Evolutionary conservation across 2,113 vertebrate genomes (phyloP).

Genomic region (Misgurnus anguillicaudatus): DNA sequence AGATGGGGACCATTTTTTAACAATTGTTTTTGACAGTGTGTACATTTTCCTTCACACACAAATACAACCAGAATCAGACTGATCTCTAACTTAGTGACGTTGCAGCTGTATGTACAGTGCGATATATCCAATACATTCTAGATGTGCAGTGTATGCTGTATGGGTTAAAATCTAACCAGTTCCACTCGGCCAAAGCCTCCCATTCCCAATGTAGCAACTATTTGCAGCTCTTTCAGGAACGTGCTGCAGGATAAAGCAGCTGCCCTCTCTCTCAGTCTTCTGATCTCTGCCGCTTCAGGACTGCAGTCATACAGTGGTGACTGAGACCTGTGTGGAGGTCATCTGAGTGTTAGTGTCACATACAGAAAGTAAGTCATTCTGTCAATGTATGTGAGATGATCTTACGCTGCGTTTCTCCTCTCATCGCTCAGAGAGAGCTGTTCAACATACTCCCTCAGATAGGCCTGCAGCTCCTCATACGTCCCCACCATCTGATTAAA

Average conservation of each 20-base stretch:
- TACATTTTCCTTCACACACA: too few species aligned
- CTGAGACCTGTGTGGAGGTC: conserved; percentile 58
- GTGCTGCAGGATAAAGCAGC: conserved; percentile 73
- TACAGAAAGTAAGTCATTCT: background rate
- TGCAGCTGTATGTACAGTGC: too few species aligned
- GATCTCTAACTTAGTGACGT: too few species aligned
- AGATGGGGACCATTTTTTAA: too few species aligned
- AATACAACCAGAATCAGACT: too few species aligned
- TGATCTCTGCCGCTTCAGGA: conserved; percentile 62
- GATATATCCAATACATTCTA: background rate
- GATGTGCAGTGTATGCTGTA: background rate
- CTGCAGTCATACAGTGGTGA: conserved; percentile 60
- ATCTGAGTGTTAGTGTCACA: background rate
- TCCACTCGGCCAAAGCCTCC: conserved; percentile 95
- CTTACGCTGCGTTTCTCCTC: conserved; percentile 81
- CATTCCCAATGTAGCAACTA: conserved; percentile 88
- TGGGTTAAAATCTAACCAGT: conserved; percentile 79
- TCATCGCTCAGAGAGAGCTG: conserved; percentile 82
- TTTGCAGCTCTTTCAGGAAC: conserved; percentile 85
- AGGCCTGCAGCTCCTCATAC: conserved; percentile 88
- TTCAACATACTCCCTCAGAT: conserved; percentile 87
- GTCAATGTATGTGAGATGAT: conserved; percentile 4
- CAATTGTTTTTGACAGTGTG: too few species aligned
- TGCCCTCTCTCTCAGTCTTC: conserved; percentile 81
- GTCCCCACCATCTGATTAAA: conserved; percentile 94